phyloP scores from a whole-genome alignment of 2,113 vertebrate species.

The Xiphophorus maculatus region DNA sequence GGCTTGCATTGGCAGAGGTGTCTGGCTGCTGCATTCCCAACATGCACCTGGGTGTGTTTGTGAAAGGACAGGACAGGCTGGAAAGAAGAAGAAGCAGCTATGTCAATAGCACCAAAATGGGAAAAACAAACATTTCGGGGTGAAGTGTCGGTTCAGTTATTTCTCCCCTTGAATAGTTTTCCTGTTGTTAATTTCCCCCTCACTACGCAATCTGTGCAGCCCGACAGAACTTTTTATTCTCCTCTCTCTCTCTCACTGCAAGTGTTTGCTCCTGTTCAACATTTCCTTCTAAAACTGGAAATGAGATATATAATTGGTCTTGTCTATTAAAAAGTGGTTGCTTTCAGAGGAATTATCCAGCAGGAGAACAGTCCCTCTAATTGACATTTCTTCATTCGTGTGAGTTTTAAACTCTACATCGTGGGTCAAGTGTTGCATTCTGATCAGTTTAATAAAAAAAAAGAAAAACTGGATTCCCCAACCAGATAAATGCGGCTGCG shows the following conservation, averaged over 20 bases:
- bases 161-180: conserved; percentile 52
- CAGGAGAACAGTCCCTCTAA: conserved; percentile 12
- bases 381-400: background rate
- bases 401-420: conserved; percentile 45
- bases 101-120: conserved; percentile 77
- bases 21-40: conserved; percentile 57
- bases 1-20: conserved; percentile 72
- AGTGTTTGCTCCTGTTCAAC: conserved; percentile 15
- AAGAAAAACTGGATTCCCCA: conserved; percentile 40
- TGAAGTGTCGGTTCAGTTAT: conserved; percentile 69
- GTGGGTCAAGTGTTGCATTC: conserved; percentile 61
- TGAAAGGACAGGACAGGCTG: conserved; percentile 77
- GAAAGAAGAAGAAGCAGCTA: conserved; percentile 78
- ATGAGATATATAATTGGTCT: conserved; percentile 5
- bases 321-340: conserved; percentile 21
- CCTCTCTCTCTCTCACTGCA: background rate
- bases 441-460: conserved; percentile 45
- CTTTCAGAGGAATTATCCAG: conserved; percentile 19
- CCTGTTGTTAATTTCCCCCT: conserved; percentile 32
- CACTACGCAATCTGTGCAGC: conserved; percentile 7
- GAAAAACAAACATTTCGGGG: conserved; percentile 77
- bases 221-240: conserved; percentile 18
- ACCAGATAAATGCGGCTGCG: conserved; percentile 60
- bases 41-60: conserved; percentile 77
- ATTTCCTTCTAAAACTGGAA: background rate